Evolutionary conservation across 2,113 vertebrate species (phyloP).

Genomic region (Aspiorhynchus laticeps): DNA sequence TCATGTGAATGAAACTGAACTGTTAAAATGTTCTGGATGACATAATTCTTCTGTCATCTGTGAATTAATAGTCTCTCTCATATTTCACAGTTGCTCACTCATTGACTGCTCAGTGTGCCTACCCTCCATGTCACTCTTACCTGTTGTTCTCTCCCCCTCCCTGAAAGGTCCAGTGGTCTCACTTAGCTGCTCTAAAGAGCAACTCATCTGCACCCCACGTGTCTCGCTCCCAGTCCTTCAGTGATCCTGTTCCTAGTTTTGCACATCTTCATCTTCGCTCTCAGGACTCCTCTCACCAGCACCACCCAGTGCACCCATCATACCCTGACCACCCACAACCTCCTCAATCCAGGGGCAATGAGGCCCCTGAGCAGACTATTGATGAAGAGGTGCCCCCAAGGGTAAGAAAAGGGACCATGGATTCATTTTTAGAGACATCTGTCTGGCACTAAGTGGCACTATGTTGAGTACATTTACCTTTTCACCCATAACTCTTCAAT

Average conservation of each 20-base stretch:
- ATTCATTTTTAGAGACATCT: neutral
- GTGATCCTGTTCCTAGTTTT: neutral
- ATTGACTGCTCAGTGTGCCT: neutral
- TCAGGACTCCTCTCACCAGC: constrained; percentile 1
- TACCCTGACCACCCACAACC: neutral
- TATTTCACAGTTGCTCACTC: neutral
- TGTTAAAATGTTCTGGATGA: neutral
- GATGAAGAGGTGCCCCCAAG: too few species aligned
- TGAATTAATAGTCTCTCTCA: neutral
- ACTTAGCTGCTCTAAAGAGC: neutral
- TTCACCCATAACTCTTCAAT: too few species aligned
- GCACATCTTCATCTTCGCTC: neutral
- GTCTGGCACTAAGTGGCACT: neutral
- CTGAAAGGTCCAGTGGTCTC: neutral
- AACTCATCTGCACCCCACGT: neutral
- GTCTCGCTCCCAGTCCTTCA: neutral
- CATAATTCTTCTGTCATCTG: too few species aligned
- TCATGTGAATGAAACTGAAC: too few species aligned
- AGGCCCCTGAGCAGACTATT: too few species aligned
- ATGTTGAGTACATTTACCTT: neutral
- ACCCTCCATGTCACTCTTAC: neutral
- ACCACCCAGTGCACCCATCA: neutral
- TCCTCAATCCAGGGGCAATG: neutral
- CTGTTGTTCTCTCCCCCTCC: neutral
- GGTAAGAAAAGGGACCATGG: too few species aligned